Conservation (phyloP, 2,888 invertebrate genomes). For the Neria commutata region DNA sequence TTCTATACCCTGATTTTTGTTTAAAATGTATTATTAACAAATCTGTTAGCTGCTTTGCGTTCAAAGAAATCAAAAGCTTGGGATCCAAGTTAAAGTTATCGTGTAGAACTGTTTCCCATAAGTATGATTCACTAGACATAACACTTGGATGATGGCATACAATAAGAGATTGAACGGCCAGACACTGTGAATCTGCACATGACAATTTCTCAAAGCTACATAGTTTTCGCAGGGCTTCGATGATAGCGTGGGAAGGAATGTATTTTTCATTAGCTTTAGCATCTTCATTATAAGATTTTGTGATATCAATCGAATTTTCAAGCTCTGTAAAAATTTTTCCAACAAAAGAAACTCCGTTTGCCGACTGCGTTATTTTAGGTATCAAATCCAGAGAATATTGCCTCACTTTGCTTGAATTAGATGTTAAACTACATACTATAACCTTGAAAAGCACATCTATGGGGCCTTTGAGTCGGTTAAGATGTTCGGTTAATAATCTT, state of each 20-base stretch:
- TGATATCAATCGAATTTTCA: conserved; percentile 69
- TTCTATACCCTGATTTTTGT: conserved; percentile 67
- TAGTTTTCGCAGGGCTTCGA: conserved; percentile 50
- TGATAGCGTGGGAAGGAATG: conserved; percentile 48
- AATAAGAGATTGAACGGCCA: conserved; percentile 72
- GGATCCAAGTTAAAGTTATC: conserved; percentile 48
- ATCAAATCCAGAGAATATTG: conserved; percentile 68
- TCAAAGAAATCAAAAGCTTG: conserved; percentile 67
- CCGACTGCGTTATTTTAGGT: conserved; percentile 67
- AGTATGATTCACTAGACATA: conserved; percentile 64
- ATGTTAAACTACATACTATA: conserved; percentile 72
- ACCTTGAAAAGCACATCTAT: conserved; percentile 73
- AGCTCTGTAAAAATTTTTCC: conserved; percentile 72
- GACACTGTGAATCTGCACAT: conserved; percentile 64
- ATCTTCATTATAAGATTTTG: conserved; percentile 62
- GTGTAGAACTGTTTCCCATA: conserved; percentile 74
- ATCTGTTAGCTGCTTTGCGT: conserved; percentile 67
- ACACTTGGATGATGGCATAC: conserved; percentile 79
- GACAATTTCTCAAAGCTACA: conserved; percentile 47
- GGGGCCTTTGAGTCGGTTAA: conserved; percentile 70
- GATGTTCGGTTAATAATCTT: conserved; percentile 73
- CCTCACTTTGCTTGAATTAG: conserved; percentile 69
- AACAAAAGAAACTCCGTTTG: conserved; percentile 69
- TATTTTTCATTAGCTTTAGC: conserved; percentile 38
- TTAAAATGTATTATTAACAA: conserved; percentile 69